Evolutionary conservation across 2,797 vertebrate species (phyloP), one percentile per base, ranked within the genome.

Genomic region (Lindbergichthys nudifrons): DNA sequence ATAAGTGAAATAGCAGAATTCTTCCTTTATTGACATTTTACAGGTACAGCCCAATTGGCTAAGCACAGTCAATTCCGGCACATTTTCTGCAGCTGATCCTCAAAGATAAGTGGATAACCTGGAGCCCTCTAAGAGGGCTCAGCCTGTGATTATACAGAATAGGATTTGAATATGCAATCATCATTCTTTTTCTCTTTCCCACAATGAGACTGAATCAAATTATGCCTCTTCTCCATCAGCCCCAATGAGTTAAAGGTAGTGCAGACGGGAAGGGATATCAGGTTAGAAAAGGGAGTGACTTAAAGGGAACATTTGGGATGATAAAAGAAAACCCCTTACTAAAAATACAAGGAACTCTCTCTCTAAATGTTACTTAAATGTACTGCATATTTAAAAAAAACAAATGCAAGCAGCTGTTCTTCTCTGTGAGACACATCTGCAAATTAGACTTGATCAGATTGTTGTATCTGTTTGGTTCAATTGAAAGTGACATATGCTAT

Each of bases 321-420:
- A 87, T 3, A 80, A 87, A 30, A 84, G 82, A 75, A 45, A 0
- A 30, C n/a, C 72, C 80, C 88, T 26, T 84, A 94, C 4, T 4
- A 78, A 62, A 82, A 92, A 59, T 73, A 94, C 80, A 93, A 93
- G 82, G 81, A 93, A 5, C 75, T 67, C 67, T 26, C 92, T 96
- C 3, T 36, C 53, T 42, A 93, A 95, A 18, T 94, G 95, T 50
- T 88, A 92, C 32, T 91, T 96, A 73, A 95, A 72, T 26, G 87
- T 90, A 3, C 72, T 88, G 79, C 85, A 94, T 75, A 85, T 93
- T 10, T 91, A 81, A 90, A 51, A 90, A 51, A 19, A 23, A 46
- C 18, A 54, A 45, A 54, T 15, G 10, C 45, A 12, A 67, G 66
- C 70, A 66, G 53, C 59, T 16, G 64, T 46, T 56, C 11, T 14